A percentile compares a stretch with the other conserved stretches of the same genome.
Conservation (phyloP, 64 coral and sea anemone species). For the Montipora cactus region DNA sequence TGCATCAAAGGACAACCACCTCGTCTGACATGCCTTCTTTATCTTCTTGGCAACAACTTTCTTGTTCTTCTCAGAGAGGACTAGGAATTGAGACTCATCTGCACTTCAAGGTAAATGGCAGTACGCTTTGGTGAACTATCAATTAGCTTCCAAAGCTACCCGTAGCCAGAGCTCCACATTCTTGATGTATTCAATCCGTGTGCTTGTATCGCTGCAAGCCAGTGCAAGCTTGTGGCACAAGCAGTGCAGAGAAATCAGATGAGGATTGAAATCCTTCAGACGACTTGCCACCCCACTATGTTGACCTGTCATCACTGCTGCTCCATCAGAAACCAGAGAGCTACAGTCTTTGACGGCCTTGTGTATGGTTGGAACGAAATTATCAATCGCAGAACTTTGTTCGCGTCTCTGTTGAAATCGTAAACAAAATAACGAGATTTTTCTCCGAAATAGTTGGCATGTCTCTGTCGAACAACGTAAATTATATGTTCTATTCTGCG, state of each 20-base stretch:
- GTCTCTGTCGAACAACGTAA: too few species aligned
- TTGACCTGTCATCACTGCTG: slow-evolving; percentile 39
- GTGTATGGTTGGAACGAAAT: too few species aligned
- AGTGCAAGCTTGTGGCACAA: slow-evolving; percentile 62
- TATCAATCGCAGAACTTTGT: too few species aligned
- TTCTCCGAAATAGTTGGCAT: too few species aligned
- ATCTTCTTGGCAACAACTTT: slow-evolving; percentile 25
- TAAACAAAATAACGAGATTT: too few species aligned
- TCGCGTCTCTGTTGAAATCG: too few species aligned
- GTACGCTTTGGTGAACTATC: slow-evolving; percentile 51
- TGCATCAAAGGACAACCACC: slow-evolving; percentile 25
- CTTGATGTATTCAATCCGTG: slow-evolving; percentile 38
- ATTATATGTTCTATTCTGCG: too few species aligned
- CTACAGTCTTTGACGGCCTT: slow-evolving; percentile 18
- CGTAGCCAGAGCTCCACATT: not conserved
- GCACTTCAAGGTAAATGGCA: slow-evolving; percentile 1
- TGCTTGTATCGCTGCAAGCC: slow-evolving; percentile 59
- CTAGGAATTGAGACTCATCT: slow-evolving; percentile 24
- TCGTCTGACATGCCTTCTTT: slow-evolving; percentile 14
- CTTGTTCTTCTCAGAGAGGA: slow-evolving; percentile 16
- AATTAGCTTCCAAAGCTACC: slow-evolving; percentile 52
- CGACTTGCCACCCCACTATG: slow-evolving; percentile 25
- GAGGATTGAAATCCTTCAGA: slow-evolving; percentile 27
- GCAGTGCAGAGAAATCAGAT: slow-evolving; percentile 36
- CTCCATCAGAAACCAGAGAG: slow-evolving; percentile 54